Percentiles rank a stretch among this genome's conserved stretches.
These are phyloP conservation scores for Coleophora flavipennella DNA, from an alignment of 2,888 invertebrate genomes.

Conservation along the genomic window DNA sequence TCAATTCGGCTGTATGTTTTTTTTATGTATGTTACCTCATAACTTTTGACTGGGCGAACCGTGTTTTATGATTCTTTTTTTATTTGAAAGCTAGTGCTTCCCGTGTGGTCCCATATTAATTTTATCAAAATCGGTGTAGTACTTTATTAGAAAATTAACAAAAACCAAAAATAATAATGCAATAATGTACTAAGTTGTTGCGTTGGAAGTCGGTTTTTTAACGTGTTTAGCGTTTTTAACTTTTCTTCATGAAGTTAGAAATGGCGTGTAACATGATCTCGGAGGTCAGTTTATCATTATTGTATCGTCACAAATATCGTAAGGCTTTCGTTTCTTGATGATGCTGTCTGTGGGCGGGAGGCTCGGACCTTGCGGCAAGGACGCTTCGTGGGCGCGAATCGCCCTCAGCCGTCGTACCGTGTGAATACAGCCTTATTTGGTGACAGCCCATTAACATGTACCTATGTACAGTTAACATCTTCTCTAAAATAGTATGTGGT, in stretches of 20 bases:
- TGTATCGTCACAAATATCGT: neutral
- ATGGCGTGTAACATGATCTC: neutral
- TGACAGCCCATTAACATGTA: constrained; percentile 3
- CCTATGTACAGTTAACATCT: constrained; percentile 12
- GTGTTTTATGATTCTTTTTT: no score
- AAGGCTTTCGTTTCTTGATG: neutral
- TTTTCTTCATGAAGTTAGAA: neutral
- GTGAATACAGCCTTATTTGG: constrained; percentile 50
- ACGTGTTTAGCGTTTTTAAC: no score
- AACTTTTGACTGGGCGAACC: no score
- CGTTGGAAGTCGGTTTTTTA: no score
- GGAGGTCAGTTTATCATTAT: neutral
- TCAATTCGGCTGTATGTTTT: no score
- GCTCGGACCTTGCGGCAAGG: constrained; percentile 65
- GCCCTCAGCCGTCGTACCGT: constrained; percentile 28
- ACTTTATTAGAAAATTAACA: no score
- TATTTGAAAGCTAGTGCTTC: no score
- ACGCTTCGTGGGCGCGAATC: constrained; percentile 50
- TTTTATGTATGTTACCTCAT: no score
- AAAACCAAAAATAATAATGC: no score
- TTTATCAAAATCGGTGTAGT: no score
- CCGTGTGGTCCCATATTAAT: no score
- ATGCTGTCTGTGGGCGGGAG: constrained; percentile 40
- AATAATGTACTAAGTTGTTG: no score
- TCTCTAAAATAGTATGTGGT: constrained; percentile 13